Percentiles rank a stretch among this genome's conserved stretches.
phyloP scores from a whole-genome alignment of 2,888 invertebrate species.

The Latheticus oryzae region DNA sequence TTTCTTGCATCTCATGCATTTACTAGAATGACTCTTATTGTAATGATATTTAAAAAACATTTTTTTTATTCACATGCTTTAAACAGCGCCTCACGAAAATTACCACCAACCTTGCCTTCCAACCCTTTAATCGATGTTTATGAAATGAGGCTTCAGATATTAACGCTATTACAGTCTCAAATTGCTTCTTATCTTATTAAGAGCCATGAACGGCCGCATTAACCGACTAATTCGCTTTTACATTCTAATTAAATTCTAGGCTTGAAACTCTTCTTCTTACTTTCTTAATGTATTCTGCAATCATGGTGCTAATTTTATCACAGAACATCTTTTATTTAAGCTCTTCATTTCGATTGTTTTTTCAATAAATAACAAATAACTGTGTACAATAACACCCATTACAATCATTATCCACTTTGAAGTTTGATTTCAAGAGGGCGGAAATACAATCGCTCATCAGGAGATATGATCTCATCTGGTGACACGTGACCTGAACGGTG shows the following conservation, averaged over 20 bases:
- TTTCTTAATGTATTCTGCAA: slow-evolving; percentile 41
- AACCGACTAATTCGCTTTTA: slow-evolving; percentile 63
- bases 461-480: slow-evolving; percentile 39
- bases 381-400: slow-evolving; percentile 11
- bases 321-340: slow-evolving; percentile 9
- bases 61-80: too few species aligned
- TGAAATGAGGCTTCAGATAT: slow-evolving; percentile 65
- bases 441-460: slow-evolving; percentile 33
- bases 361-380: slow-evolving; percentile 1
- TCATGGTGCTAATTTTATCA: slow-evolving; percentile 34
- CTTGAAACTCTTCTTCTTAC: slow-evolving; percentile 37
- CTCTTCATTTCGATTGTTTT: slow-evolving; percentile 3
- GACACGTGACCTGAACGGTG: slow-evolving; percentile 22
- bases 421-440: slow-evolving; percentile 37
- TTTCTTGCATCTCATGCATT: too few species aligned
- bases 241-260: slow-evolving; percentile 62
- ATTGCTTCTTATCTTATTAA: slow-evolving; percentile 66
- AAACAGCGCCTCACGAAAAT: slow-evolving; percentile 8
- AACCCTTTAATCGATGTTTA: slow-evolving; percentile 66
- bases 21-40: too few species aligned
- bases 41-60: too few species aligned
- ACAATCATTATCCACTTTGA: slow-evolving; percentile 39
- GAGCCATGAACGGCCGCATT: slow-evolving; percentile 64
- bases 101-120: slow-evolving; percentile 46
- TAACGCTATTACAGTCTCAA: slow-evolving; percentile 65